These are phyloP conservation scores for Ectemnius lituratus DNA, from an alignment of 2,888 invertebrate species.

Conservation along the genomic window DNA sequence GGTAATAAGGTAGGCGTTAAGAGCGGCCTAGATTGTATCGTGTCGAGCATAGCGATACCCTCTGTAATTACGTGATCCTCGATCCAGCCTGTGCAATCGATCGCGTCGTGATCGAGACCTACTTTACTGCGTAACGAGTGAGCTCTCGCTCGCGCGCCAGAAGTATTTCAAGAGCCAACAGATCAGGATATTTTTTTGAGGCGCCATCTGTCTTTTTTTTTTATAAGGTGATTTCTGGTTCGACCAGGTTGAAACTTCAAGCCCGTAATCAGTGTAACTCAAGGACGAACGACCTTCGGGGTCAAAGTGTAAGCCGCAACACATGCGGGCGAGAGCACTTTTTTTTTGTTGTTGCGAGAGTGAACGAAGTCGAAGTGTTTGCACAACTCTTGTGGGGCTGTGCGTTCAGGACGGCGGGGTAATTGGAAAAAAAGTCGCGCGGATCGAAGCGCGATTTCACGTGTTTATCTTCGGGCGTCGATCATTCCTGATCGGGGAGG, in stretches of 20 bases:
- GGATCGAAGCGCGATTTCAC: slow-evolving; percentile 50
- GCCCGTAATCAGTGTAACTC: too few species aligned
- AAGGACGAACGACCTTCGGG: too few species aligned
- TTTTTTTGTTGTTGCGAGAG: slow-evolving; percentile 23
- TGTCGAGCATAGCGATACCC: slow-evolving; percentile 38
- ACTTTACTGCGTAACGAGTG: slow-evolving; percentile 14
- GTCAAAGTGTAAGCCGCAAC: not conserved
- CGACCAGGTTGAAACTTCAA: too few species aligned
- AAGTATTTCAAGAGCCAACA: too few species aligned
- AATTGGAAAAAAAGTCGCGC: slow-evolving; percentile 48
- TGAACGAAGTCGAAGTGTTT: slow-evolving; percentile 29
- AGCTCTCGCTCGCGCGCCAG: too few species aligned
- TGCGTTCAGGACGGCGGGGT: slow-evolving; percentile 28
- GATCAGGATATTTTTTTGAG: too few species aligned
- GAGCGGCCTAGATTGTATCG: slow-evolving; percentile 23
- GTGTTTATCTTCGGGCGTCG: slow-evolving; percentile 48
- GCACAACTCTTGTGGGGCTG: slow-evolving; percentile 27
- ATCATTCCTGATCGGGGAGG: slow-evolving; percentile 39
- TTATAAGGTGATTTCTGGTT: too few species aligned
- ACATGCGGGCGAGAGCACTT: not conserved
- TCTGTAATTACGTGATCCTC: slow-evolving; percentile 32
- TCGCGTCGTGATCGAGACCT: slow-evolving; percentile 34
- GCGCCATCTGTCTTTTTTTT: too few species aligned
- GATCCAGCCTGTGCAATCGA: slow-evolving; percentile 37
- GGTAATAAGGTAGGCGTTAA: slow-evolving; percentile 18